Evolutionary conservation across 2,797 vertebrate genomes (phyloP).

Genomic region (Micrastur ruficollis): DNA sequence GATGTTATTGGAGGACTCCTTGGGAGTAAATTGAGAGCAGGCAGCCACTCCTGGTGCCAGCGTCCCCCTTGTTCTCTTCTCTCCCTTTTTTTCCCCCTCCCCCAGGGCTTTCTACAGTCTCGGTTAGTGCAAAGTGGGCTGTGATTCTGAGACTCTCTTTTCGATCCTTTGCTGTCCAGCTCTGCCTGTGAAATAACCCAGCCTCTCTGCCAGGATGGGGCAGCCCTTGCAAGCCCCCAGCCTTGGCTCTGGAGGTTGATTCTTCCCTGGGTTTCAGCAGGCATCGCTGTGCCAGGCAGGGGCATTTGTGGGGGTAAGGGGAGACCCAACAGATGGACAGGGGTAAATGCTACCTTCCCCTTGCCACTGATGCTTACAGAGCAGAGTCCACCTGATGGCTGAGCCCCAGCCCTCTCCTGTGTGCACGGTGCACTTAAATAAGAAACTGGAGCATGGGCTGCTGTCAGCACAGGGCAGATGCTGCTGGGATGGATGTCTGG

Average conservation of each 20-base stretch:
- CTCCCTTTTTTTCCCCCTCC: neutral
- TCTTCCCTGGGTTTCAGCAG: neutral
- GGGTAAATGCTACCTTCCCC: neutral
- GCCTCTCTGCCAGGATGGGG: neutral
- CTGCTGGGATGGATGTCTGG: neutral
- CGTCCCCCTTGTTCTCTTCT: neutral
- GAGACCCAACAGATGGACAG: neutral
- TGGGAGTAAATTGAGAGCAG: constrained; percentile 69
- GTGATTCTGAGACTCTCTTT: neutral
- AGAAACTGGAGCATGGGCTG: neutral
- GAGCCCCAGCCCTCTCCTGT: neutral
- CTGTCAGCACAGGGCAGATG: neutral
- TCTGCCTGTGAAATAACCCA: neutral
- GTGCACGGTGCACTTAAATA: neutral
- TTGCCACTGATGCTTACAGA: neutral
- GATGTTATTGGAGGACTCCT: constrained; percentile 59
- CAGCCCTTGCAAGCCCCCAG: neutral
- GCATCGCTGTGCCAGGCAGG: rapidly evolving
- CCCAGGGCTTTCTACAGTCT: neutral
- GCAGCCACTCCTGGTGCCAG: constrained; percentile 30
- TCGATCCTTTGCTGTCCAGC: neutral
- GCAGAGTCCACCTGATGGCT: rapidly evolving
- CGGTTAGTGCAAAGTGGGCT: rapidly evolving
- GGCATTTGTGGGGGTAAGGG: neutral
- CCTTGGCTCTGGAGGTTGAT: neutral